phyloP scores from a whole-genome alignment of 2,113 vertebrate species.

The Eulacestoma nigropectus region DNA sequence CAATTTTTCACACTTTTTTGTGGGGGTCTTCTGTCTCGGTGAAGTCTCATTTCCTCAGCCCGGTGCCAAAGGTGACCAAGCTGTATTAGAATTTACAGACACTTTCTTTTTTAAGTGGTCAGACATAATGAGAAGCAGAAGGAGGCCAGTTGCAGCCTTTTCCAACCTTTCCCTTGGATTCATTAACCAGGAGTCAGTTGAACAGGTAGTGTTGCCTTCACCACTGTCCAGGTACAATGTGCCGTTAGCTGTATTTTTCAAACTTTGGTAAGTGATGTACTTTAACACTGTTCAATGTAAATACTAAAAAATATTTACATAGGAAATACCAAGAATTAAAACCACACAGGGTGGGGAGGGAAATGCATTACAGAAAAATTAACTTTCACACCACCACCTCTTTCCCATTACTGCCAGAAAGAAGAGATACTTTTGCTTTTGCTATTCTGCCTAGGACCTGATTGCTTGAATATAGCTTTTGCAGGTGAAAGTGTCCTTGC shows the following conservation, averaged over 20 bases:
- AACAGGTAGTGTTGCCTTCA: not conserved
- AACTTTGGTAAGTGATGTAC: not conserved
- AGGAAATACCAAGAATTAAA: not conserved
- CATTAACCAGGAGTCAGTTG: not conserved
- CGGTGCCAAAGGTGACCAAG: slow-evolving; percentile 29
- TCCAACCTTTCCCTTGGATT: not conserved
- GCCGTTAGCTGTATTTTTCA: not conserved
- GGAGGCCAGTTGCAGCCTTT: not conserved
- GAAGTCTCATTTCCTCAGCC: slow-evolving; percentile 31
- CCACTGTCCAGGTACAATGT: not conserved
- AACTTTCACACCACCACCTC: not conserved
- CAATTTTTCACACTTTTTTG: slow-evolving; percentile 68
- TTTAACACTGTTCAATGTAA: not conserved
- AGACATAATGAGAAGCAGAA: not conserved
- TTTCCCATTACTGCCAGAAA: not conserved
- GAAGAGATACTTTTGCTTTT: not conserved
- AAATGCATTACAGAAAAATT: not conserved
- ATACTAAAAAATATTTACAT: not conserved
- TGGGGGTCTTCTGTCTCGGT: slow-evolving; percentile 26
- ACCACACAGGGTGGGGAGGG: fast-evolving
- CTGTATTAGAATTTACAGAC: not conserved
- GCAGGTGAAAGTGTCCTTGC: not conserved
- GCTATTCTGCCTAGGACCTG: not conserved
- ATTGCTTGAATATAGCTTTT: not conserved
- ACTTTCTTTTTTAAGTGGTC: not conserved